Base-by-base conservation (phyloP, 1,140 invertebrate species). In the Bombus impatiens region DNA sequence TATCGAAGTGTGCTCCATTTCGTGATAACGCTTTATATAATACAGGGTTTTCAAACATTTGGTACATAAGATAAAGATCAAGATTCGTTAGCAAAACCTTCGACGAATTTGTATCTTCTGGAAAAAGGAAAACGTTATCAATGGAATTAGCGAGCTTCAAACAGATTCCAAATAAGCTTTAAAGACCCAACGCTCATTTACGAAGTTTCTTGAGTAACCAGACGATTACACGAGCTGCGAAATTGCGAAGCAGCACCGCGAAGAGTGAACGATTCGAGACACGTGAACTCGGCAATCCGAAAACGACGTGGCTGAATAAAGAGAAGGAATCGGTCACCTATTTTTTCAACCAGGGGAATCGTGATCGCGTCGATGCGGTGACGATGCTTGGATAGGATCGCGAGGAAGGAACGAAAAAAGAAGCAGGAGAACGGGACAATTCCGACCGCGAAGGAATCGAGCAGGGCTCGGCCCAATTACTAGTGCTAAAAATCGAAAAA, bases 381-480 rank as follows among this genome's bases (percentile, higher is more conserved):
- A n/a, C 47, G 47, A 32, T 5, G 53, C 47, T 22, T 28, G 62
- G 44, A 57, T 74, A 32, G 22, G 32, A 32, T 15, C 10, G 22
- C 32, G 1, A 57, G 78, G 53, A 71, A 62, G 35, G 44, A 71
- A 85, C 42, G 32, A 62, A 25, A 75, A 77, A 81, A 59, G 68
- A 57, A 86, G 25, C 5, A 44, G 8, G 6, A 8, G 25, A 53
- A 59, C 40, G 18, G 6, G 18, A 25, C 18, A 72, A 80, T 88
- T 67, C 65, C 62, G 47, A 80, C 15, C 18, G 42, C 62, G 85
- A 59, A 59, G 42, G 67, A 78, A 74, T 82, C 76, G 76, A 68
- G 53, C 37, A 9, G 59, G 47, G 35, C 72, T 44, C 80, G 87
- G 71, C 72, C 84, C 77, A 88, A 89, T 89, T 88, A 89, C 89